A percentile compares a stretch with the other conserved stretches of the same genome.
These are phyloP conservation scores for Charanyca ferruginea DNA, from an alignment of 2,888 invertebrate genomes.

Conservation along the genomic window DNA sequence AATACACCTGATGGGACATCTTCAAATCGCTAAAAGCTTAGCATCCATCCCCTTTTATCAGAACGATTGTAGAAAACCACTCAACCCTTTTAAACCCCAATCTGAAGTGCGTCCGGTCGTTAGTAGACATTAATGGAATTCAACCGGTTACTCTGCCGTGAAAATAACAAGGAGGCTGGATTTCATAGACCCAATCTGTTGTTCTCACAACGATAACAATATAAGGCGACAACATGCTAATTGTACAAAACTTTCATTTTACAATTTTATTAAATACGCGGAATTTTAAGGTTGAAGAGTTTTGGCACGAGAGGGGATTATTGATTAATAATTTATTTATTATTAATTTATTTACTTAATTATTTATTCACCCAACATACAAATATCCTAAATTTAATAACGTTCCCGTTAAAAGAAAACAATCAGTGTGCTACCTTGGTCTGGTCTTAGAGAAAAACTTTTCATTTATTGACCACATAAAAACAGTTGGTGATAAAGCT, in stretches of 20 bases:
- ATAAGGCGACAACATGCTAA: slow-evolving; percentile 67
- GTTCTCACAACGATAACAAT: slow-evolving; percentile 76
- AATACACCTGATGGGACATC: slow-evolving; percentile 83
- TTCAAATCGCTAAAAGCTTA: slow-evolving; percentile 89
- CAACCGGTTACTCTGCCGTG: slow-evolving; percentile 86
- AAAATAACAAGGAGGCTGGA: slow-evolving; percentile 86
- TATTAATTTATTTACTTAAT: too few relatives aligned
- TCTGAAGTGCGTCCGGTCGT: slow-evolving; percentile 90
- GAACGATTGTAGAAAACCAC: slow-evolving; percentile 90
- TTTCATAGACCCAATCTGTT: slow-evolving; percentile 80
- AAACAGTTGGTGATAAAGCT: too few relatives aligned
- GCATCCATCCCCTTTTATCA: slow-evolving; percentile 88
- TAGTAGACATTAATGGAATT: slow-evolving; percentile 90
- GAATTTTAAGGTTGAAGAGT: slow-evolving; percentile 8
- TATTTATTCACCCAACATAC: too few relatives aligned
- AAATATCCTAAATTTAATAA: too few relatives aligned
- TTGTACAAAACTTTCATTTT: slow-evolving; percentile 47
- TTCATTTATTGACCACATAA: too few relatives aligned
- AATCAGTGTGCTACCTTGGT: too few relatives aligned
- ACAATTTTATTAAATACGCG: slow-evolving; percentile 29
- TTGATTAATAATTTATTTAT: too few relatives aligned
- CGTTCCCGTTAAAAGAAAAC: too few relatives aligned
- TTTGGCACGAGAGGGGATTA: not conserved
- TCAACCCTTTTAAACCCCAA: slow-evolving; percentile 91
- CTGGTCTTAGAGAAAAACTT: too few relatives aligned